phyloP scores from a whole-genome alignment of 1,140 invertebrate species.

The Chionoecetes opilio region DNA sequence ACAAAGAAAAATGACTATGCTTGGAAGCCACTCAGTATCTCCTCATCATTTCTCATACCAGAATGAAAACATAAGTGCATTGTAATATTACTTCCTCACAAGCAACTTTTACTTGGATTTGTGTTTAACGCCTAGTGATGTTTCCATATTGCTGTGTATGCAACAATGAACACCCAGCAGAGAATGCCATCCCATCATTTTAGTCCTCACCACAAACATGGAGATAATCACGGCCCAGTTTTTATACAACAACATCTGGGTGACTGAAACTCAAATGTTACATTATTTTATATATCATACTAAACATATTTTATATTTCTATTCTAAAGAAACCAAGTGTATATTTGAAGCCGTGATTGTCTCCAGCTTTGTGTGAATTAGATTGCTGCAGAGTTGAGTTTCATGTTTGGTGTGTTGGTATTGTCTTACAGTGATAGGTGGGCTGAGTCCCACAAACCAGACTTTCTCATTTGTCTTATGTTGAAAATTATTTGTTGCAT shows the following conservation, averaged over 20 bases:
- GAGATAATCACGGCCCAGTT: conserved; percentile 28
- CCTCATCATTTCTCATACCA: not conserved
- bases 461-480: no score
- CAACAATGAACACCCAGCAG: conserved; percentile 14
- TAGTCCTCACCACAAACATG: not conserved
- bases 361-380: conserved; percentile 10
- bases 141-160: conserved; percentile 20
- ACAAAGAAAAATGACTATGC: not conserved
- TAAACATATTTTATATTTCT: not conserved
- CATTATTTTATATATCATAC: conserved; percentile 4
- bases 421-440: not conserved
- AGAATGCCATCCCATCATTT: conserved; percentile 19
- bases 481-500: no score
- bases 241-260: conserved; percentile 4
- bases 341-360: conserved; percentile 30
- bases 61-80: not conserved
- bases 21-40: not conserved
- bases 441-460: not conserved
- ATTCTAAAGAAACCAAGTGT: not conserved
- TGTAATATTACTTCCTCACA: no score
- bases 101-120: not conserved
- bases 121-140: not conserved
- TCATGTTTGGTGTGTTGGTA: not conserved
- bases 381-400: not conserved
- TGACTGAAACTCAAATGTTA: conserved; percentile 31